A percentile compares a stretch with the other conserved stretches of the same genome.
phyloP scores from a whole-genome alignment of 2,113 vertebrate genomes.

The Craseonycteris thonglongyai region DNA sequence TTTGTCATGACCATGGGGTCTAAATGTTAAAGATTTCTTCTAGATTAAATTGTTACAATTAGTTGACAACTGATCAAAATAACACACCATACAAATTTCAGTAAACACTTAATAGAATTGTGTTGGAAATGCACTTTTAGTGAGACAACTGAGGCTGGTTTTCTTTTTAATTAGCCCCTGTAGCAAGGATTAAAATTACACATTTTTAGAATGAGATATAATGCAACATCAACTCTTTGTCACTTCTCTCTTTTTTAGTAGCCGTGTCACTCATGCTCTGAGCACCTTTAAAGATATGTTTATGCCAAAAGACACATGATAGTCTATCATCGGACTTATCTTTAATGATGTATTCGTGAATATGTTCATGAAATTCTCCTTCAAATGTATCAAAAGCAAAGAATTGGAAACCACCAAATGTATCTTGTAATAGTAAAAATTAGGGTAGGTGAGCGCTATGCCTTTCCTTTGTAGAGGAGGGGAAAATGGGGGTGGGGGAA shows the following conservation, averaged over 20 bases:
- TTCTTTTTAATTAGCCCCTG: background rate
- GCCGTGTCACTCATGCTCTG: background rate
- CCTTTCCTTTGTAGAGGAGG: background rate
- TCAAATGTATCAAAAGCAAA: background rate
- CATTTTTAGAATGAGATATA: background rate
- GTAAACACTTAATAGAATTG: background rate
- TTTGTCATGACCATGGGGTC: background rate
- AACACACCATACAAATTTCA: background rate
- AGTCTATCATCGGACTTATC: background rate
- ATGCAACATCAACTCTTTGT: background rate
- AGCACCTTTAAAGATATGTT: background rate
- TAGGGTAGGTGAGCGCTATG: background rate
- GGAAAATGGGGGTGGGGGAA: background rate
- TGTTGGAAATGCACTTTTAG: background rate
- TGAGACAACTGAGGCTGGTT: background rate
- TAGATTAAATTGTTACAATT: background rate
- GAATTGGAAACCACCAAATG: background rate
- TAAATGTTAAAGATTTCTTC: background rate
- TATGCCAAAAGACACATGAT: background rate
- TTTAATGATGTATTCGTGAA: background rate
- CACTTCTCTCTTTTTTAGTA: background rate
- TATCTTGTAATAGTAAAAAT: background rate
- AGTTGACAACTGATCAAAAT: background rate
- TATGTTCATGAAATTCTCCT: background rate
- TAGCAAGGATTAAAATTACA: background rate